Evolutionary conservation across 1,140 invertebrate species (phyloP).

Genomic region (Papilio glaucus): DNA sequence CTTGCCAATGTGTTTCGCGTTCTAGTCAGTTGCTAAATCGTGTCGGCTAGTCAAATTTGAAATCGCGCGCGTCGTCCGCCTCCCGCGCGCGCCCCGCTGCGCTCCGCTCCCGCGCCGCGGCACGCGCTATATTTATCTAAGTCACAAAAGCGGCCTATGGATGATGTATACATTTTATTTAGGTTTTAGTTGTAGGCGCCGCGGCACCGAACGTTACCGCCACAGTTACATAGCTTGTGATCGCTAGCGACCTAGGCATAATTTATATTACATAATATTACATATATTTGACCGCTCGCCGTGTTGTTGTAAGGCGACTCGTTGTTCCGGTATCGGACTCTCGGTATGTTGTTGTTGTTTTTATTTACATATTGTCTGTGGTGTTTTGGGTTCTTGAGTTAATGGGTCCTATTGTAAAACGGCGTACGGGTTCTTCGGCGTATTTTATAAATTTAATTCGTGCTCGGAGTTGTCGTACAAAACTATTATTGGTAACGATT

Average conservation of each 20-base stretch:
- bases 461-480: constrained; percentile 53
- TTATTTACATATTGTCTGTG: too few species aligned
- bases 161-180: constrained; percentile 67
- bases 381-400: constrained; percentile 38
- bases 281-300: constrained; percentile 40
- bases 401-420: constrained; percentile 21
- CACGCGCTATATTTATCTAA: constrained; percentile 57
- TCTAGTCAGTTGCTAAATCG: constrained; percentile 80
- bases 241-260: constrained; percentile 74
- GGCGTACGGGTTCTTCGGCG: constrained; percentile 29
- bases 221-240: constrained; percentile 74
- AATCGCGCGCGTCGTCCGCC: constrained; percentile 32
- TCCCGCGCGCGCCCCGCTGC: not conserved
- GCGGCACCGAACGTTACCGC: constrained; percentile 68
- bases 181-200: constrained; percentile 55
- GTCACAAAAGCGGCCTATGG: constrained; percentile 78
- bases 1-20: constrained; percentile 79
- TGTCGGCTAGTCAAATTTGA: constrained; percentile 78
- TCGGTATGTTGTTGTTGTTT: too few species aligned
- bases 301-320: constrained; percentile 60
- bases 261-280: constrained; percentile 66
- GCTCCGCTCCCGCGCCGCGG: constrained; percentile 36
- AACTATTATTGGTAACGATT: constrained; percentile 57
- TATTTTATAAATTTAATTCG: constrained; percentile 19
- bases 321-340: too few species aligned